A percentile compares a stretch with the other conserved stretches of the same genome.
Evolutionary conservation across 1,140 invertebrate species (phyloP).

Genomic region (Homalodisca vitripennis): DNA sequence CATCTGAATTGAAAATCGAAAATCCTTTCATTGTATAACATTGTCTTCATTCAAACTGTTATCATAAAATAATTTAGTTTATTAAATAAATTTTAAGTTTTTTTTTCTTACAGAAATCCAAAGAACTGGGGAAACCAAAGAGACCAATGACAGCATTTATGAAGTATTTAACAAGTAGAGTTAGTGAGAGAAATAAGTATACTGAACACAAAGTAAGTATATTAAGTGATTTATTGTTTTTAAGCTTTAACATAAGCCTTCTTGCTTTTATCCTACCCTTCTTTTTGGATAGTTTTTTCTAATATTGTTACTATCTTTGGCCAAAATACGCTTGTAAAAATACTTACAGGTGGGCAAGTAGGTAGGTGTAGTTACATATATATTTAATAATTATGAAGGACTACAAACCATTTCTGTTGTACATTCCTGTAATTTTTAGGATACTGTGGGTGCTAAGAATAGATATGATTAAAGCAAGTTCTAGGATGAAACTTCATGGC

Average conservation of each 20-base stretch:
- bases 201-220: background rate
- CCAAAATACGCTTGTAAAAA: background rate
- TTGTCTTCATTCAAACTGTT: too few relatives aligned
- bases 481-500: too few relatives aligned
- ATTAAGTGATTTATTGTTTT: background rate
- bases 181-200: conserved; percentile 1
- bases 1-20: too few relatives aligned
- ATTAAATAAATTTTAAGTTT: too few relatives aligned
- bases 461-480: too few relatives aligned
- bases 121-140: conserved; percentile 16
- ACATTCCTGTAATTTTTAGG: too few relatives aligned
- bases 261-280: background rate
- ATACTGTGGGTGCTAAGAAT: too few relatives aligned
- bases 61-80: too few relatives aligned
- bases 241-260: background rate
- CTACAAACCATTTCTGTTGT: too few relatives aligned
- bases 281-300: background rate
- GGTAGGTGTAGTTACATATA: background rate
- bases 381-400: too few relatives aligned
- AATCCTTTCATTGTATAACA: too few relatives aligned
- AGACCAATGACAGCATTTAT: background rate
- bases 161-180: background rate
- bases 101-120: conserved; percentile 7
- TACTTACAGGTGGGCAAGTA: background rate
- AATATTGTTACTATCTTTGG: background rate